Percentiles rank a stretch among this genome's conserved stretches.
These are phyloP conservation scores for Disparrhopalites patrizii DNA, from an alignment of 2,888 invertebrate genomes.

Conservation along the genomic window DNA sequence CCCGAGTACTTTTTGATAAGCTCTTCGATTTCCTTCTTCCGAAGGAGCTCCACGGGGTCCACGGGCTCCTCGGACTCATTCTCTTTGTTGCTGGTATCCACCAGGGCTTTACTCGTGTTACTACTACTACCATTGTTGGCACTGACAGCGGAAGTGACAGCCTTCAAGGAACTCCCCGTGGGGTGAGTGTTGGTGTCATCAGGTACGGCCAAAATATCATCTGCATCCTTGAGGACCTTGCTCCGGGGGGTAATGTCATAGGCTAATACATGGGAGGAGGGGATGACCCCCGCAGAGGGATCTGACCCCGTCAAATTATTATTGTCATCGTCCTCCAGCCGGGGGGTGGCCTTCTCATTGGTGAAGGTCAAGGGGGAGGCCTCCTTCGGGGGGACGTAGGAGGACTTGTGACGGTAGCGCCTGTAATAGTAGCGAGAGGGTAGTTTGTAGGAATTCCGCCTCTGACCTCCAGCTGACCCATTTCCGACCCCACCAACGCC, in stretches of 20 bases:
- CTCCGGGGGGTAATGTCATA: constrained; percentile 42
- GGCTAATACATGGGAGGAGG: constrained; percentile 41
- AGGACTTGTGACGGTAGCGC: constrained; percentile 45
- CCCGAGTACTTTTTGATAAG: constrained; percentile 78
- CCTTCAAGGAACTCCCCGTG: not conserved
- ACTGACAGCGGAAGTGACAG: not conserved
- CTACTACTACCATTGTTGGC: constrained; percentile 3
- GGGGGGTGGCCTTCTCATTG: constrained; percentile 54
- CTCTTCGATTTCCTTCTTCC: constrained; percentile 78
- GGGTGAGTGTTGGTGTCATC: constrained; percentile 49
- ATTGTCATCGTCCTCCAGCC: constrained; percentile 42
- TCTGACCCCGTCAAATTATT: constrained; percentile 33
- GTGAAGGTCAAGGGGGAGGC: constrained; percentile 84
- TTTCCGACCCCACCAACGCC: constrained; percentile 4
- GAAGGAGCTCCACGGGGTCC: constrained; percentile 64
- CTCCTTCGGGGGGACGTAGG: constrained; percentile 62
- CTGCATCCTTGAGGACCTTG: constrained; percentile 42
- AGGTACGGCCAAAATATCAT: constrained; percentile 33
- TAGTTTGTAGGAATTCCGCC: constrained; percentile 44
- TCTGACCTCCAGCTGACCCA: constrained; percentile 29
- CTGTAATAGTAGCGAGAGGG: constrained; percentile 47
- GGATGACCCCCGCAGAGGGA: not conserved
- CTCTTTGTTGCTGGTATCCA: constrained; percentile 55
- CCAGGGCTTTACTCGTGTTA: not conserved
- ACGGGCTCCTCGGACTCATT: constrained; percentile 54